Base-by-base conservation (phyloP, 2,113 vertebrate genomes). In the Panurus biarmicus region DNA sequence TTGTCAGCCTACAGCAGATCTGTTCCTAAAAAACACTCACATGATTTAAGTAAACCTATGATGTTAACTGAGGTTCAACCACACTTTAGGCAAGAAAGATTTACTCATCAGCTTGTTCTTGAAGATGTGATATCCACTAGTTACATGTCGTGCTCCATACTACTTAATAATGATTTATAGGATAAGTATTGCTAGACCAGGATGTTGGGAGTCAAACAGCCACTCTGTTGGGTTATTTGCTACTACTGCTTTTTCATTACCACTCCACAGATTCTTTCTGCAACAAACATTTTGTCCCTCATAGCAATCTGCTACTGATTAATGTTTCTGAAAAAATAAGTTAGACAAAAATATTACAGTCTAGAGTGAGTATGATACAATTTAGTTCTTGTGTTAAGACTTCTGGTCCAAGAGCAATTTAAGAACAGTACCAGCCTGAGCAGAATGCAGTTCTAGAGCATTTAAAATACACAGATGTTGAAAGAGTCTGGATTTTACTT, bases 301-400 rank as follows among this genome's bases (percentile, higher is more conserved):
- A 38, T 51, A 85, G 25, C 67, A 51, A 76, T 75, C 61, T 80
- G 81, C 62, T 90, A 94, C 20, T 74, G 45, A 80, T 65, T 66
- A 80, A 78, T 70, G 58, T 60, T 85, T 54, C 23, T 69, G 51
- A 72, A 94, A 93, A 84, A 94, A 84, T 75, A 93, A 93, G 69
- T 94, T 93, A 91, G 67, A 89, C 38, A 94, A 72, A 93, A 87
- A 79, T 65, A 79, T 35, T 91, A 90, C 64, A 93, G 33, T 38
- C 35, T 89, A 54, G 24, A 88, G 65, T 7, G 16, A 80, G 50
- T 73, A 76, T n/a, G 40, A 45, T 91, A 86, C 54, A 91, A 83
- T 57, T 51, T 7, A 90, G 47, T 60, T 91, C 56, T 80, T 91
- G 51, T 57, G 76, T 89, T 92, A 94, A 87, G 88, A 87, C 44